These are phyloP conservation scores for Cassiopea andromeda DNA, from an alignment of 30 jellyfish, hydroid and myxozoan genomes.

Conservation along the genomic window DNA sequence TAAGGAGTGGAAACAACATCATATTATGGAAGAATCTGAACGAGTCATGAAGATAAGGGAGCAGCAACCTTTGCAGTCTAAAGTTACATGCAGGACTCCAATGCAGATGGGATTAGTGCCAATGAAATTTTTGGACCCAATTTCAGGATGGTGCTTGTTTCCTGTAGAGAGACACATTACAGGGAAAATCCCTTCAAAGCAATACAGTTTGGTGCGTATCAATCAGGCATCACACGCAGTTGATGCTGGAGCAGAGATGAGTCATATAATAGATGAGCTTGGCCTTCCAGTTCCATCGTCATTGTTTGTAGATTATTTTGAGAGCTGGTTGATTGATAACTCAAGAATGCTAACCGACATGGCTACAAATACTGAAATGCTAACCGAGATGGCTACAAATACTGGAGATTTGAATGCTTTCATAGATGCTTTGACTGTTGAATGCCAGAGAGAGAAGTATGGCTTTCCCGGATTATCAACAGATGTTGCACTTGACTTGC, in stretches of 20 bases:
- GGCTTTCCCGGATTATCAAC: background rate
- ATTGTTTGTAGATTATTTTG: background rate
- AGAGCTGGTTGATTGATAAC: background rate
- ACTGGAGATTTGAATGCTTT: conserved; percentile 1
- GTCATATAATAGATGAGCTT: conserved; percentile 5
- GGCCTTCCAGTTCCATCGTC: conserved; percentile 22
- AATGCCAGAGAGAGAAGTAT: background rate
- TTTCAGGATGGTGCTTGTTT: conserved; percentile 43
- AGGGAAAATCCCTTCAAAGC: background rate
- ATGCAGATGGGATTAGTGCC: background rate
- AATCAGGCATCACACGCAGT: conserved; percentile 9
- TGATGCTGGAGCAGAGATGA: background rate
- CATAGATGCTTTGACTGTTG: conserved; percentile 23
- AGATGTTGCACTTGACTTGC: conserved; percentile 19
- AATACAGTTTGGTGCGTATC: background rate
- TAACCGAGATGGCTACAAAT: background rate
- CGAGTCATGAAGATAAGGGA: background rate
- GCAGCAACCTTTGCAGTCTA: background rate
- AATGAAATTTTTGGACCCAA: background rate
- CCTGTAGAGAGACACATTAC: conserved; percentile 16
- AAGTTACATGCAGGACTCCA: background rate
- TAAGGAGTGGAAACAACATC: background rate
- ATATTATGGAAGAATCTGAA: background rate
- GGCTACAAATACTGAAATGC: background rate
- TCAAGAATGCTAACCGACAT: background rate